Evolutionary conservation across 2,888 invertebrate genomes (phyloP), one percentile per base, ranked within the genome.

Genomic region (Drosophila koepferae): DNA sequence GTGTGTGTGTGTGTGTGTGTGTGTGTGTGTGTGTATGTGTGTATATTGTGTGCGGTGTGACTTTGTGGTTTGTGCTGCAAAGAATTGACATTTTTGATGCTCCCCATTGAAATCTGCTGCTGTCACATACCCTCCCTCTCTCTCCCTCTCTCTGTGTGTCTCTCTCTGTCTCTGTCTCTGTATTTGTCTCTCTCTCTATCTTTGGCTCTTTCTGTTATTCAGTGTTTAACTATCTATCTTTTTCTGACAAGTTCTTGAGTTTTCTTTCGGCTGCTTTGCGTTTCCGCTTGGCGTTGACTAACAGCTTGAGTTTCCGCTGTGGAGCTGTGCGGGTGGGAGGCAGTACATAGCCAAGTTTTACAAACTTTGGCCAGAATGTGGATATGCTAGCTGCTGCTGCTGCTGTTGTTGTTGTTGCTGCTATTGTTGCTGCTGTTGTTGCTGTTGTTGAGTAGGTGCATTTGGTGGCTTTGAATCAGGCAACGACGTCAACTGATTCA

Each of bases 11-110:
- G n/a, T n/a, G 20, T 20, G 2, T 44, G n/a, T n/a, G 41, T 58
- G 18, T 49, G 48, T 49, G 51, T 8, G 34, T 49, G 48, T 51
- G 28, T 41, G 43, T 63, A 46, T 34, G 58, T 16, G 5, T 28
- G 4, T 28, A 28, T 28, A 28, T 28, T 28, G 38, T 40, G 53
- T 61, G 58, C 41, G 40, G 56, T 65, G 55, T 38, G 53, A 59
- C 59, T 72, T 61, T 77, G 72, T 62, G 63, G 63, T n/a, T 64
- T 61, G 64, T 69, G 78, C 75, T 67, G 76, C 60, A 80, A 81
- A 84, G 67, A 89, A 89, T 89, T 89, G 85, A 86, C 89, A 84
- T 81, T 81, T 86, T 88, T 84, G 77, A 73, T 83, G 61, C 76
- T 77, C 48, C 68, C 85, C 82, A 78, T 63, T 77, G 69, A 66